phyloP scores from a whole-genome alignment of 2,888 invertebrate genomes.

The Serrognathus titanus region DNA sequence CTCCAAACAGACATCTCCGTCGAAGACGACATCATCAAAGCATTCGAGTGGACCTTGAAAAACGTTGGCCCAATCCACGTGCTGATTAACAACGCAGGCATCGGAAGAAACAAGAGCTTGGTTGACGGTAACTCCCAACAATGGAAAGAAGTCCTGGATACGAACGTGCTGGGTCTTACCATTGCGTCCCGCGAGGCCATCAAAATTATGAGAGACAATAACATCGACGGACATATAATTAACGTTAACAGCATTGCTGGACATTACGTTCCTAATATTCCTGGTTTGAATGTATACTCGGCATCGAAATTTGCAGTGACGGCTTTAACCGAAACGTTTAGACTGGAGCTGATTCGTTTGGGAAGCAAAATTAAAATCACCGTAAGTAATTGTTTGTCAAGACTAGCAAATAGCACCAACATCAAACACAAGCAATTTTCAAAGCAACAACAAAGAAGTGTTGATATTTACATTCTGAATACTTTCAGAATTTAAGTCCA shows the following conservation, averaged over 20 bases:
- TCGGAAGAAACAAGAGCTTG: neutral
- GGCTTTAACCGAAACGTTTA: neutral
- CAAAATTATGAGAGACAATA: slow-evolving; percentile 8
- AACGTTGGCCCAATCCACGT: slow-evolving; percentile 3
- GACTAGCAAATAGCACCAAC: too few species aligned
- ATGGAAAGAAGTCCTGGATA: slow-evolving; percentile 8
- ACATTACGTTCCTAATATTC: neutral
- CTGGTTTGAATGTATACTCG: neutral
- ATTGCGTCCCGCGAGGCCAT: slow-evolving; percentile 9
- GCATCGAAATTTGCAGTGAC: slow-evolving; percentile 3
- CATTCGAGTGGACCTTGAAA: slow-evolving; percentile 1
- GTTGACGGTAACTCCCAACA: slow-evolving; percentile 6
- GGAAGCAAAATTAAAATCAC: slow-evolving; percentile 4
- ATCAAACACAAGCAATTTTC: too few species aligned
- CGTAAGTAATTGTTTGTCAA: neutral
- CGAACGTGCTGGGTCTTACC: slow-evolving; percentile 7
- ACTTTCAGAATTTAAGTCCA: slow-evolving; percentile 1
- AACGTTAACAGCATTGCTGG: slow-evolving; percentile 12
- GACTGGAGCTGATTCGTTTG: neutral
- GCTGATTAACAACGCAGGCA: slow-evolving; percentile 9
- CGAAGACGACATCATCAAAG: slow-evolving; percentile 5
- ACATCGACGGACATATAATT: slow-evolving; percentile 12
- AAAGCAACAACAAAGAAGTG: too few species aligned
- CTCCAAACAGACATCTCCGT: neutral
- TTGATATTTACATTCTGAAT: neutral